These are phyloP conservation scores for Sula dactylatra DNA, from an alignment of 2,113 vertebrate species.

Conservation along the genomic window DNA sequence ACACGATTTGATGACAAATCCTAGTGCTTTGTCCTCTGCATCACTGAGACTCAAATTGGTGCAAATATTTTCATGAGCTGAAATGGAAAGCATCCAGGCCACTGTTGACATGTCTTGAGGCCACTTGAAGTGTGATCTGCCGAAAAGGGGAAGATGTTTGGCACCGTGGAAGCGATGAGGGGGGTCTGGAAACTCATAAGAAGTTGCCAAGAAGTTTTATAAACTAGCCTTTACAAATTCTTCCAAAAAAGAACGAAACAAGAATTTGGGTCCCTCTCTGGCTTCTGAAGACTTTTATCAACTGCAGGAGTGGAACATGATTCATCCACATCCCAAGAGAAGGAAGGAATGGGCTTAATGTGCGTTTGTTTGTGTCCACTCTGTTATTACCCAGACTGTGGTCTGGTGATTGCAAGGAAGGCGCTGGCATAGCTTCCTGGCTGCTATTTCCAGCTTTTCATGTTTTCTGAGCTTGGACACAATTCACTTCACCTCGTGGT, in stretches of 20 bases:
- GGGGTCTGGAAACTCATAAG: not conserved
- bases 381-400: not conserved
- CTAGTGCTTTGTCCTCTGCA: not conserved
- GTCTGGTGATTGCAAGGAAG: not conserved
- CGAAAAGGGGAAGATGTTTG: not conserved
- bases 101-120: not conserved
- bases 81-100: not conserved
- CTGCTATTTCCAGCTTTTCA: not conserved
- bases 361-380: not conserved
- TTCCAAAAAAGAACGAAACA: not conserved
- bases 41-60: accelerated
- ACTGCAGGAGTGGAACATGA: not conserved
- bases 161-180: accelerated
- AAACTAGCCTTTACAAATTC: not conserved
- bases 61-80: not conserved
- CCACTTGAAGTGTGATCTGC: not conserved
- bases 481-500: not conserved
- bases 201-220: not conserved
- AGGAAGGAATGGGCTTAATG: not conserved
- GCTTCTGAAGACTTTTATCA: not conserved
- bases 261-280: not conserved
- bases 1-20: too few species aligned
- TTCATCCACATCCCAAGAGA: not conserved
- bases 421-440: not conserved
- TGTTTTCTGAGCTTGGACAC: not conserved